Conservation (phyloP, 2,888 invertebrate species). For the Eurois occulta region DNA sequence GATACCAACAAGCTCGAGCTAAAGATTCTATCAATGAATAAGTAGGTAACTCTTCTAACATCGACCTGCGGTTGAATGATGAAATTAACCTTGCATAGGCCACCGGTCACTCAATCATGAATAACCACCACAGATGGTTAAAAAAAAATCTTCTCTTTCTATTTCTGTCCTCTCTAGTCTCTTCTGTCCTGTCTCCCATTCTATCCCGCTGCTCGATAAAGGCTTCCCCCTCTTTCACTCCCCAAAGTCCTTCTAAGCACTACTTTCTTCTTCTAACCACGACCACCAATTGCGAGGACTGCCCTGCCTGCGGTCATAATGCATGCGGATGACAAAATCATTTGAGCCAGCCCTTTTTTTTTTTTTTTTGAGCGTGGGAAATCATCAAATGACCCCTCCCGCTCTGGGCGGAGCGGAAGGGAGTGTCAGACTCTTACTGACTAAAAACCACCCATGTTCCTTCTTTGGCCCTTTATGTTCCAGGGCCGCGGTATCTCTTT, state of each 20-base stretch:
- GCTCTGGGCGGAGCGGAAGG: no score
- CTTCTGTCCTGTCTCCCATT: not conserved
- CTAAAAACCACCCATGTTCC: no score
- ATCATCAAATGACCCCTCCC: no score
- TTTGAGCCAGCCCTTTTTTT: no score
- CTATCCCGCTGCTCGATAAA: not conserved
- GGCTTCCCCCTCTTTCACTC: not conserved
- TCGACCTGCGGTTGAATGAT: not conserved
- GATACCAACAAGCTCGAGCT: not conserved
- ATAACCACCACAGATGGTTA: not conserved
- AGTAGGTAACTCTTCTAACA: not conserved
- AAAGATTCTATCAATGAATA: not conserved
- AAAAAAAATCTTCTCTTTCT: not conserved
- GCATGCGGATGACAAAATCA: not conserved
- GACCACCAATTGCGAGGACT: not conserved
- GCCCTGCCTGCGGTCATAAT: not conserved
- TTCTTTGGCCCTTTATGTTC: no score
- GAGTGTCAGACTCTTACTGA: no score
- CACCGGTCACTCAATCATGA: not conserved
- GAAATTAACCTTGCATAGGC: not conserved
- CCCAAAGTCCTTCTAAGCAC: not conserved
- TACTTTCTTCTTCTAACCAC: not conserved
- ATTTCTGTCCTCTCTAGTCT: not conserved
- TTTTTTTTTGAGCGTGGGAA: no score
- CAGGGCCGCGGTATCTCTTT: no score